Conservation (phyloP, 2,113 vertebrate genomes). For the Rhinoptilus africanus region DNA sequence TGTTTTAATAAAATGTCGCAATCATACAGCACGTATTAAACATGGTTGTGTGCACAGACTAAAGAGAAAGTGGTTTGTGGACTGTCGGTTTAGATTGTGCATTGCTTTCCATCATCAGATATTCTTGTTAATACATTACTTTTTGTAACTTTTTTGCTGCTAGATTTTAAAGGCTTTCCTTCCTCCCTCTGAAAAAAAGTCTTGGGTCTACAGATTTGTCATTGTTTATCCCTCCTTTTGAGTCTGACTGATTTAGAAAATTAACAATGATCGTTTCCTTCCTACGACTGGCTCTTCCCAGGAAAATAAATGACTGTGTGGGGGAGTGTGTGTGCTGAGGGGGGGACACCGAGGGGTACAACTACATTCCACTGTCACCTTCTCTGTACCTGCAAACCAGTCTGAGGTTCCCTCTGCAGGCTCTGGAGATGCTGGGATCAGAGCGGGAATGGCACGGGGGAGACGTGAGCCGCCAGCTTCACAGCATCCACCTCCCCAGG, state of each 20-base stretch:
- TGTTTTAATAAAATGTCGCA: background rate
- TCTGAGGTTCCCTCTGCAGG: background rate
- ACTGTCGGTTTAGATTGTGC: background rate
- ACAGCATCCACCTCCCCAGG: background rate
- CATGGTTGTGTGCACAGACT: background rate
- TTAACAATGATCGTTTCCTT: background rate
- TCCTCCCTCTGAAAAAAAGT: background rate
- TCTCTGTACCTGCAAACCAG: background rate
- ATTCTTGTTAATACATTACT: background rate
- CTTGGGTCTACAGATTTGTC: no score
- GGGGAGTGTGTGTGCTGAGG: rapidly evolving
- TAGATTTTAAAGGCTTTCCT: background rate
- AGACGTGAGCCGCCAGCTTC: background rate
- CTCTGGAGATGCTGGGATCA: rapidly evolving
- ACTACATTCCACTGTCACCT: background rate
- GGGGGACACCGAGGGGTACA: background rate
- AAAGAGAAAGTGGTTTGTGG: background rate
- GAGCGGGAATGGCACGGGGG: rapidly evolving
- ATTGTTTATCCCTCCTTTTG: background rate
- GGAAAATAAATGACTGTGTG: background rate
- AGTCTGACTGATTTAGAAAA: background rate
- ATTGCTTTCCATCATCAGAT: background rate
- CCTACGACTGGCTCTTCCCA: background rate
- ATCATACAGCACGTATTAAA: background rate
- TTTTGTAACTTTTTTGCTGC: background rate